Evolutionary conservation across 2,113 vertebrate species (phyloP).

Genomic region (Spea multiplicata): DNA sequence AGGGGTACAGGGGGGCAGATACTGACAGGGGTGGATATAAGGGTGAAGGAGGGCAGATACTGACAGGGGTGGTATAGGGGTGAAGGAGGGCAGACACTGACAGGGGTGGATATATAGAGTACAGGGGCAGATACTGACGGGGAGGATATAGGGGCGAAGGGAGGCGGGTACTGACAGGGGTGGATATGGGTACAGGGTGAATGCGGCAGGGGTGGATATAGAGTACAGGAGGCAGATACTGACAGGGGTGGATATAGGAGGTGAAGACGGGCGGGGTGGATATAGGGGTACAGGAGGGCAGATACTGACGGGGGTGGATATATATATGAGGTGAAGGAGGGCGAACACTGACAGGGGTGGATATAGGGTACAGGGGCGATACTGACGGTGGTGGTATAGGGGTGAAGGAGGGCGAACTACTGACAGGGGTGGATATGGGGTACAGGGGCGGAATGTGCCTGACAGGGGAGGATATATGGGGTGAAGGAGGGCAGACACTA

Average conservation of each 20-base stretch:
- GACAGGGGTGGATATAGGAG: neutral
- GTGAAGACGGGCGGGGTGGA: neutral
- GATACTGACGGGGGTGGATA: neutral
- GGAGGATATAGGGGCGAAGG: neutral
- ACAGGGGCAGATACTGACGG: neutral
- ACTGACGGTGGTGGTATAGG: no score
- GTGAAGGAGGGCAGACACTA: neutral
- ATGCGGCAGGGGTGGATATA: neutral
- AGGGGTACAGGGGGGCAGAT: neutral
- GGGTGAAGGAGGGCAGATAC: no score
- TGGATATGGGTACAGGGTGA: neutral
- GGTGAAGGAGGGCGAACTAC: neutral
- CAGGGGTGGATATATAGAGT: no score
- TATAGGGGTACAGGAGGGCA: neutral
- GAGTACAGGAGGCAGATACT: neutral
- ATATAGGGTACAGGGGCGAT: neutral
- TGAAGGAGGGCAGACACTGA: neutral
- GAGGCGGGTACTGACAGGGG: neutral
- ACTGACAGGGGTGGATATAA: neutral
- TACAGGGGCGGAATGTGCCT: neutral
- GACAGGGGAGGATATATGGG: neutral
- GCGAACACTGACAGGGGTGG: neutral
- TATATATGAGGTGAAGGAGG: no score
- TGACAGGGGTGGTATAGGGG: neutral
- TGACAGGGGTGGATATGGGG: neutral